These are phyloP conservation scores for Pyralis farinalis DNA, from an alignment of 2,888 invertebrate species.

Conservation along the genomic window DNA sequence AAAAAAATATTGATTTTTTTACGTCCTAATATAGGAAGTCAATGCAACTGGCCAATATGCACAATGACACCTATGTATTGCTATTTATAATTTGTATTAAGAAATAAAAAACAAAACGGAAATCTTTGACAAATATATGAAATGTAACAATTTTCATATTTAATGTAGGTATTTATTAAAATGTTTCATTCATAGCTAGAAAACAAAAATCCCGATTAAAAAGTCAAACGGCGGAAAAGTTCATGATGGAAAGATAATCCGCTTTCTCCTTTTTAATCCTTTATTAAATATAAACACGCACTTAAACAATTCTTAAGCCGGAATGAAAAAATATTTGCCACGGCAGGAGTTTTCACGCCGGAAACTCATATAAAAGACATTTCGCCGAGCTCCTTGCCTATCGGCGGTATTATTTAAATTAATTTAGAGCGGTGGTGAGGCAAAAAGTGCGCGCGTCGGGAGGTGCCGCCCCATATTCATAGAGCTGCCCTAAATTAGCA, in stretches of 20 bases:
- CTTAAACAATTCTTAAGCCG: slow-evolving; percentile 49
- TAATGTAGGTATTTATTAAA: too few relatives aligned
- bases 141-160: too few relatives aligned
- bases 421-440: slow-evolving; percentile 72
- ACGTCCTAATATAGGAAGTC: too few relatives aligned
- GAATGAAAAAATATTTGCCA: slow-evolving; percentile 50
- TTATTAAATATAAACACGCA: slow-evolving; percentile 57
- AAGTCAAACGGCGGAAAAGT: slow-evolving; percentile 23
- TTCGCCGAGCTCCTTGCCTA: slow-evolving; percentile 64
- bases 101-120: too few relatives aligned
- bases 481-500: slow-evolving; percentile 76
- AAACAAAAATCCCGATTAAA: slow-evolving; percentile 11
- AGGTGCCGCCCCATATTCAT: slow-evolving; percentile 72
- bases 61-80: too few relatives aligned
- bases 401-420: slow-evolving; percentile 78
- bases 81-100: too few relatives aligned
- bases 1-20: too few relatives aligned
- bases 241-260: slow-evolving; percentile 34
- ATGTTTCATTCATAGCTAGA: not conserved
- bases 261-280: slow-evolving; percentile 34
- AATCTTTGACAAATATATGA: too few relatives aligned
- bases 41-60: too few relatives aligned
- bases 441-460: slow-evolving; percentile 72
- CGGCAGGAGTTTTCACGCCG: slow-evolving; percentile 53
- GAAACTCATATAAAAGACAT: slow-evolving; percentile 75